Base-by-base conservation (phyloP, 1,140 invertebrate genomes). In the Pentalonia nigronervosa region DNA sequence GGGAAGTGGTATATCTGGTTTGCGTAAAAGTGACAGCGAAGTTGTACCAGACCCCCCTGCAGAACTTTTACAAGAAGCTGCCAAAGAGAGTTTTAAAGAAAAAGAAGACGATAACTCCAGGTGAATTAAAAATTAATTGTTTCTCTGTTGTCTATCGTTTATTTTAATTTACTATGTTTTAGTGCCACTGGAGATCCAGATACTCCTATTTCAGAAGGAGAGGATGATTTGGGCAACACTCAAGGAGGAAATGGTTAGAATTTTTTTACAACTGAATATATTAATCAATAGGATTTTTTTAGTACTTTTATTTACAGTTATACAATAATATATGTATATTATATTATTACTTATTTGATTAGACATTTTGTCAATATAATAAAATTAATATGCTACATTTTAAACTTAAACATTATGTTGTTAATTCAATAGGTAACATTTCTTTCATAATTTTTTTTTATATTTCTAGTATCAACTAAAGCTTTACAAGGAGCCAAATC, bases 401-500 rank as follows among this genome's bases (percentile, higher is more conserved):
- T 67, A 67, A 11, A 9, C 0, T 67, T 30, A 14, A 30, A n/a
- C n/a, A 67, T 67, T 67, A n/a, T 76, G 17, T 0, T 17, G 30
- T 76, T 76, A 76, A 17, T n/a, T n/a, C 14, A 34, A n/a, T 76
- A n/a, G n/a, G n/a, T n/a, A 67, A 67, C 4, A 17, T n/a, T n/a
- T 0, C 14, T 41, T 41, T 41, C 41, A 41, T 47, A 84, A 7
- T 47, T 87, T 48, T 48, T 7, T 67, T 87, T 94, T 84, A 0
- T 84, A n/a, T 93, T 93, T 93, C 56, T 47, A 94, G 94, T 94
- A 36, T 94, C 93, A 94, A 98, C 97, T 94, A 99, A 99, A 96
- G 98, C 98, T 90, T 96, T 98, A 94, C 98, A 98, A 94, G 97
- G 98, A 50, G 98, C 98, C 95, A 99, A 98, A 96, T 98, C 96